phyloP scores from a whole-genome alignment of 1,140 invertebrate genomes.

The Maniola jurtina region DNA sequence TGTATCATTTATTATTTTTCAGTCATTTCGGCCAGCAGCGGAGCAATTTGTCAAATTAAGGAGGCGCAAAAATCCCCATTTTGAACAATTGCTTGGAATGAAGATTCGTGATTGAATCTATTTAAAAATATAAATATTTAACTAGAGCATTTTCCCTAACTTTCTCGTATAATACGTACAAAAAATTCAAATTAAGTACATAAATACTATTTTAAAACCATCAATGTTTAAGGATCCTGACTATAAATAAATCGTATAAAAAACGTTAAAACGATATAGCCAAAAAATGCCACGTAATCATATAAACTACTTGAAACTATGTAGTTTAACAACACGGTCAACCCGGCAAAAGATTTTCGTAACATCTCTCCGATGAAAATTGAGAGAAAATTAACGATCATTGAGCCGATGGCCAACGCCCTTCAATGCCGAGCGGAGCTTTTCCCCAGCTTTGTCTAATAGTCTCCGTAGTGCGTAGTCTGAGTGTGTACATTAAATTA shows the following conservation, averaged over 20 bases:
- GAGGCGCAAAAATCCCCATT: slow-evolving; percentile 1
- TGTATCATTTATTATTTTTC: slow-evolving; percentile 4
- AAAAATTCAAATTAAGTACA: no score
- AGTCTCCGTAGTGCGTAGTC: background rate
- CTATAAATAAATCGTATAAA: background rate
- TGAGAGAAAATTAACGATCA: background rate
- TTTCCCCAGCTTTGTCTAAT: background rate
- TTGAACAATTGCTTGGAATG: slow-evolving; percentile 2
- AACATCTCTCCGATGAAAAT: background rate
- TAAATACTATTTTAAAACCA: no score
- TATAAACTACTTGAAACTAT: background rate
- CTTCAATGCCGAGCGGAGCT: background rate
- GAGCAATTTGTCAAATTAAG: slow-evolving; percentile 9
- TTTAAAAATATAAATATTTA: no score
- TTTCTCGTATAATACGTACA: no score
- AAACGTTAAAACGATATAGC: background rate
- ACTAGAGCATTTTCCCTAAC: no score
- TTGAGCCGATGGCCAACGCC: background rate
- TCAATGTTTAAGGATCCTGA: no score
- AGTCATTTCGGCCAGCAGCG: background rate
- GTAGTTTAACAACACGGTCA: background rate
- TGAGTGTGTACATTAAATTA: background rate
- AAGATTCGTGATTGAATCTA: no score
- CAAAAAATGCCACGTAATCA: background rate
- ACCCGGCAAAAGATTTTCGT: background rate